These are phyloP conservation scores for Aphelenchoides avenae DNA, from an alignment of 1,140 invertebrate genomes.

Conservation along the genomic window DNA sequence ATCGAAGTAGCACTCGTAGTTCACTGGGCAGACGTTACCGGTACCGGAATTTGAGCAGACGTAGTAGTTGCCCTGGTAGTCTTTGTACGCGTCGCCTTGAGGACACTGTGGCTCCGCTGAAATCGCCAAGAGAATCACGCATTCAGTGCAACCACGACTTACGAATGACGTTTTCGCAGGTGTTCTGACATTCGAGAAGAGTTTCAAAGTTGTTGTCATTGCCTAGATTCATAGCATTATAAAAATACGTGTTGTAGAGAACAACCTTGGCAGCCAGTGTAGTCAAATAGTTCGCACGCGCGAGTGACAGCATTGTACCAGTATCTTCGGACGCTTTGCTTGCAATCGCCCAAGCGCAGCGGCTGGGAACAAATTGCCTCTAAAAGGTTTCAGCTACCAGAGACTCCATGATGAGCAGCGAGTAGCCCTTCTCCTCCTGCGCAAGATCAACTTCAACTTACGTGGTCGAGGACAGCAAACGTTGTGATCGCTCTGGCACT, in stretches of 20 bases:
- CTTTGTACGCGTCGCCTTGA: slow-evolving; percentile 57
- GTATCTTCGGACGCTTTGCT: slow-evolving; percentile 56
- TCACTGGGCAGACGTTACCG: slow-evolving; percentile 55
- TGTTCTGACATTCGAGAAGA: slow-evolving; percentile 57
- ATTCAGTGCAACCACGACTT: slow-evolving; percentile 17
- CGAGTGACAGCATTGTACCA: slow-evolving; percentile 59
- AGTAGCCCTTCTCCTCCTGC: neutral
- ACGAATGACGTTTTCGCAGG: slow-evolving; percentile 57
- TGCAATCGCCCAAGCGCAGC: slow-evolving; percentile 56
- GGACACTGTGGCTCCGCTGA: slow-evolving; percentile 57
- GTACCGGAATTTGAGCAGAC: slow-evolving; percentile 56
- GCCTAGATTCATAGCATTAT: neutral
- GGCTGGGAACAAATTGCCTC: slow-evolving; percentile 58
- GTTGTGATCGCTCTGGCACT: slow-evolving; percentile 56
- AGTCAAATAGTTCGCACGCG: slow-evolving; percentile 57
- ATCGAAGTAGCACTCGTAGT: slow-evolving; percentile 57
- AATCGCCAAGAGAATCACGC: slow-evolving; percentile 18
- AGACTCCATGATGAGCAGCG: slow-evolving; percentile 1
- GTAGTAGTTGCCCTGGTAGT: slow-evolving; percentile 59
- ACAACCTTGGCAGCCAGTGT: slow-evolving; percentile 57
- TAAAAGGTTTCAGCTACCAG: slow-evolving; percentile 26
- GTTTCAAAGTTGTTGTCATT: slow-evolving; percentile 58
- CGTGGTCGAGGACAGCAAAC: slow-evolving; percentile 56
- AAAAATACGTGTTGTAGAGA: slow-evolving; percentile 22
- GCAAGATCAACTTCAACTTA: slow-evolving; percentile 32